These are phyloP conservation scores for Siphamia tubifer DNA, from an alignment of 2,113 vertebrate species.

Conservation along the genomic window DNA sequence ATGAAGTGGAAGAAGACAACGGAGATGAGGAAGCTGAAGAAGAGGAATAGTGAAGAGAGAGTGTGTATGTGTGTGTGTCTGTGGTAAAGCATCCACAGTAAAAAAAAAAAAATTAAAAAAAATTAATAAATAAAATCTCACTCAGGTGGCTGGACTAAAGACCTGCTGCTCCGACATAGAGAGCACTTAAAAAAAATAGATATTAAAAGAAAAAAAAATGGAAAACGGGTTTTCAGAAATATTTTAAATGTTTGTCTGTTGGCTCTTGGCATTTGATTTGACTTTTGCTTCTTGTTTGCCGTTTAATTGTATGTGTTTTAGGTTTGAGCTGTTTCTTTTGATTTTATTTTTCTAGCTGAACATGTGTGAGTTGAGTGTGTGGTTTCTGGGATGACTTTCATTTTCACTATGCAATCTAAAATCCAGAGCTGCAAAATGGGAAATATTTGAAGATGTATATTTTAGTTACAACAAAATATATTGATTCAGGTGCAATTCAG, in stretches of 20 bases:
- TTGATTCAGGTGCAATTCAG: constrained; percentile 61
- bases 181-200: constrained; percentile 65
- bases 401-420: constrained; percentile 74
- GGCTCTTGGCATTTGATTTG: constrained; percentile 51
- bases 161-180: constrained; percentile 60
- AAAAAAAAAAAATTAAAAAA: constrained; percentile 51
- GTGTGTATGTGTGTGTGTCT: constrained; percentile 2
- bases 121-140: constrained; percentile 48
- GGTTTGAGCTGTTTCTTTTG: constrained; percentile 44
- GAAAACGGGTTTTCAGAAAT: constrained; percentile 74
- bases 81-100: constrained; percentile 60
- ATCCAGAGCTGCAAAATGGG: constrained; percentile 46
- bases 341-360: constrained; percentile 49
- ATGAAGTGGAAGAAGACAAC: constrained; percentile 60
- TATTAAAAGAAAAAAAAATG: constrained; percentile 44
- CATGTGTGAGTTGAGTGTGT: constrained; percentile 40
- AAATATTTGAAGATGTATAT: constrained; percentile 40
- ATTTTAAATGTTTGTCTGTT: constrained; percentile 60
- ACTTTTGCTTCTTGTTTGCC: constrained; percentile 44
- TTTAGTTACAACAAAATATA: constrained; percentile 41
- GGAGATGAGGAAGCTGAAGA: constrained; percentile 64
- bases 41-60: constrained; percentile 48
- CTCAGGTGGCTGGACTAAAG: constrained; percentile 71
- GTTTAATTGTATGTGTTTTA: constrained; percentile 56
- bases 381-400: constrained; percentile 44